Conservation (phyloP, 2,113 vertebrate species). For the Stegostoma tigrinum region DNA sequence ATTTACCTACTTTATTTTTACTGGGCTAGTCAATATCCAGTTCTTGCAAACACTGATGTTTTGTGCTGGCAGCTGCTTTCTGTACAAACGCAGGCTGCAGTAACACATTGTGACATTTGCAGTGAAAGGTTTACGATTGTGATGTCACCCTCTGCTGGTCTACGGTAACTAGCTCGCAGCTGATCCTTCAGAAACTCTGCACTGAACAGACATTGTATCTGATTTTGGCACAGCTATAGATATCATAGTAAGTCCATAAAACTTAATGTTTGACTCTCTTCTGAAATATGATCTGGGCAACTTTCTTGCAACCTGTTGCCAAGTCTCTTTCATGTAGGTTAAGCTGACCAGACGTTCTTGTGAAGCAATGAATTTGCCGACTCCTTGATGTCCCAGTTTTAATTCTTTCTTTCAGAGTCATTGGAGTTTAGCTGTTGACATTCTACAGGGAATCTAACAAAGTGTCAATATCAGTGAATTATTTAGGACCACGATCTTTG, state of each 20-base stretch:
- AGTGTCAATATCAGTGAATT: neutral
- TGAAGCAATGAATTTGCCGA: neutral
- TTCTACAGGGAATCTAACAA: neutral
- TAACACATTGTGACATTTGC: neutral
- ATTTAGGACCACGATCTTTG: neutral
- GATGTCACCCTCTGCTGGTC: neutral
- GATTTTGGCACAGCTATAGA: neutral
- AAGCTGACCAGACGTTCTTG: conserved; percentile 23
- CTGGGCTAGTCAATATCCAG: neutral
- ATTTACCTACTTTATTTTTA: neutral
- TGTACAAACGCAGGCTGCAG: neutral
- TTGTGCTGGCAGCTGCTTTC: neutral
- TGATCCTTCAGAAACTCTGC: neutral
- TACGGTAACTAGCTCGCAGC: neutral
- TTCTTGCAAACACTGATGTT: neutral
- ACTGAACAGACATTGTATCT: neutral
- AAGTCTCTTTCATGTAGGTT: conserved; percentile 20
- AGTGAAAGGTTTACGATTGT: neutral
- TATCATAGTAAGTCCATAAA: neutral
- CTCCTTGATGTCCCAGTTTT: conserved; percentile 16
- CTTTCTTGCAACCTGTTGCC: conserved; percentile 16
- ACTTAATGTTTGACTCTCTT: conserved; percentile 1
- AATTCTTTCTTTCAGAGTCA: neutral
- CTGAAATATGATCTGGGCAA: conserved; percentile 5
- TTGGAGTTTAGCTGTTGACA: neutral